Evolutionary conservation across 1,140 invertebrate genomes (phyloP), one percentile per base, ranked within the genome.

Genomic region (Musca vetustissima): DNA sequence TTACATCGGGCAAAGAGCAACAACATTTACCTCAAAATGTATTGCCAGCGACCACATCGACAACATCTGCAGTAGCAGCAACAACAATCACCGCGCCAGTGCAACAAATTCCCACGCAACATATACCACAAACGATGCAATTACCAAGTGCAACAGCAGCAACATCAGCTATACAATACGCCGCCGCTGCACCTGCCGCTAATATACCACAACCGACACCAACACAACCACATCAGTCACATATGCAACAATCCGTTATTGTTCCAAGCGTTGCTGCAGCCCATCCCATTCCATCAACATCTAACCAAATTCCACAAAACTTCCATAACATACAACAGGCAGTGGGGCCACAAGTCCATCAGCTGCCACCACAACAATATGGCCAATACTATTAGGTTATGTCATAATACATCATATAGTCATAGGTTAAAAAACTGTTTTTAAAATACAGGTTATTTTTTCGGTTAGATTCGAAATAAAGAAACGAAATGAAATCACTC

Each of bases 321-420:
- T 28, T 14, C 53, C 13, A 57, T 25, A 57, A 22, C 53, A 57
- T 61, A 61, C 57, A 61, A 11, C 57, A 61, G 36, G 28, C 1
- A 61, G 36, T 61, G 17, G 57, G 57, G 3, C 57, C 57, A 13
- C 55, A 59, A 32, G 55, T 59, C 28, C 28, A 32, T 43, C 36
- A 43, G 11, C 36, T 43, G 2, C 57, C 36, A 36, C 28, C 32
- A 43, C 57, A 61, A 61, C 57, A 61, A 36, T 61, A 21, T 61
- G 57, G 57, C 28, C 57, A 61, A 21, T 61, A 61, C 57, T 61
- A 61, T 36, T 61, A 61, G 28, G n/a, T 8, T 43, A 43, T 43
- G 36, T 43, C 6, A 13, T 4, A 28, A 8, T 28, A 8, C 6
- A 13, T 4, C 3, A 8, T 28, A 8, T 43, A 7, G 11, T 43